Percentiles rank a stretch among this genome's conserved stretches.
These are phyloP conservation scores for Elanoides forficatus DNA, from an alignment of 2,113 vertebrate genomes.

Conservation along the genomic window DNA sequence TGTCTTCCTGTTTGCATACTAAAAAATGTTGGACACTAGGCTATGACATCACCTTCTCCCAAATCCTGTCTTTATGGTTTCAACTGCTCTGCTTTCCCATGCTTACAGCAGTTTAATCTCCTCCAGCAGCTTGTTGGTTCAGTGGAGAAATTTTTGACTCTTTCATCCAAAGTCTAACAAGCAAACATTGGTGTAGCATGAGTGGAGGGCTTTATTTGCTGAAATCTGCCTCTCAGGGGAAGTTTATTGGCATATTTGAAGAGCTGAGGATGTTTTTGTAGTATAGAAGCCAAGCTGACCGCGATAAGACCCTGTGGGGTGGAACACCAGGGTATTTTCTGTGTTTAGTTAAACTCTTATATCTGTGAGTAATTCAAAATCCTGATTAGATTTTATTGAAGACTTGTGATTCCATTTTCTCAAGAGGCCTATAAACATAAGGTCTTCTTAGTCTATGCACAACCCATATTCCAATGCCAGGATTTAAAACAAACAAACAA, in stretches of 20 bases:
- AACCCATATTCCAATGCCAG: not conserved
- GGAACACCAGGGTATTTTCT: constrained; percentile 24
- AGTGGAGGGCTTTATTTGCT: not conserved
- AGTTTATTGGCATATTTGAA: constrained; percentile 15
- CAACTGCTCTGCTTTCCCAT: not conserved
- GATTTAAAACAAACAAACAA: not conserved
- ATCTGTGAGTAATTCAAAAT: constrained; percentile 33
- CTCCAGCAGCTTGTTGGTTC: not conserved
- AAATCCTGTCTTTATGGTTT: not conserved
- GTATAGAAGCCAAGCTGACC: not conserved
- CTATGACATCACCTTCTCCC: not conserved
- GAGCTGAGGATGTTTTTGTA: constrained; percentile 46
- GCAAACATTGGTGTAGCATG: not conserved
- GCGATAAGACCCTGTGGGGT: not conserved
- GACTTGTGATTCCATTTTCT: constrained; percentile 10
- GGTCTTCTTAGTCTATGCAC: not conserved
- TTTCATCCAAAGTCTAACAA: not conserved
- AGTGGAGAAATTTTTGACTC: not conserved
- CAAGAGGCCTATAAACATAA: not conserved
- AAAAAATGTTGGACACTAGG: not conserved
- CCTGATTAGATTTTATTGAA: constrained; percentile 21
- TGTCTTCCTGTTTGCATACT: not conserved
- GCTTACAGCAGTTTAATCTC: not conserved
- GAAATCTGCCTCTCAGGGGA: not conserved
- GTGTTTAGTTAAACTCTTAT: constrained; percentile 44